phyloP scores from a whole-genome alignment of 2,797 vertebrate species.

The Melanogrammus aeglefinus region DNA sequence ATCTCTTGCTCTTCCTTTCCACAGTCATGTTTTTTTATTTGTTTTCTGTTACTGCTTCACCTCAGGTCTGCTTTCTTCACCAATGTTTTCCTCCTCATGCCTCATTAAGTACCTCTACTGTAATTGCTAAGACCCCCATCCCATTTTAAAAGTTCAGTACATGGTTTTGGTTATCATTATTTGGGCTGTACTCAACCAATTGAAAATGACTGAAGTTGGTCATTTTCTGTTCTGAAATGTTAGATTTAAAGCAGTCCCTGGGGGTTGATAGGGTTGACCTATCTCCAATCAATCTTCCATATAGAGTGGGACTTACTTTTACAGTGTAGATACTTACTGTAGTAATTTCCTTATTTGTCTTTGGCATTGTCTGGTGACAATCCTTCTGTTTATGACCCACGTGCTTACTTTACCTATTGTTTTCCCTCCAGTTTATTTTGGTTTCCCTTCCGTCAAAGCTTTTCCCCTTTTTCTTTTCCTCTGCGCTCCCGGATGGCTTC shows the following conservation, averaged over 20 bases:
- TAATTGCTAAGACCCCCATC: conserved; percentile 23
- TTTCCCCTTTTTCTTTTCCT: not conserved
- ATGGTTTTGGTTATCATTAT: conserved; percentile 11
- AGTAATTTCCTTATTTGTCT: conserved; percentile 42
- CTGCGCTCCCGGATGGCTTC: not conserved
- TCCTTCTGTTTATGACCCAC: conserved; percentile 38
- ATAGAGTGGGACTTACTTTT: conserved; percentile 20
- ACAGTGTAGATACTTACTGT: conserved; percentile 32
- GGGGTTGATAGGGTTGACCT: not conserved
- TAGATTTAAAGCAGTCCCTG: not conserved
- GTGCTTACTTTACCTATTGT: conserved; percentile 42
- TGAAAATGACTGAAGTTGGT: not conserved
- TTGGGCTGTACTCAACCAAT: not conserved
- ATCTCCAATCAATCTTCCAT: not conserved
- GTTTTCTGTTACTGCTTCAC: conserved; percentile 27
- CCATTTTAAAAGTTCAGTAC: not conserved
- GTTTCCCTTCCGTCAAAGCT: not conserved
- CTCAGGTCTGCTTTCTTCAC: conserved; percentile 42
- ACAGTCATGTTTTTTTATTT: conserved; percentile 42
- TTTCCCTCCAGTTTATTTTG: not conserved
- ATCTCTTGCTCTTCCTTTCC: conserved; percentile 44
- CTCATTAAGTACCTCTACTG: conserved; percentile 31
- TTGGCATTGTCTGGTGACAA: conserved; percentile 42
- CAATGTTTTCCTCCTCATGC: conserved; percentile 8
- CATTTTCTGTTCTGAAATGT: not conserved